Evolutionary conservation across 2,888 invertebrate genomes (phyloP).

Genomic region (Mesodorylaimus sp.): DNA sequence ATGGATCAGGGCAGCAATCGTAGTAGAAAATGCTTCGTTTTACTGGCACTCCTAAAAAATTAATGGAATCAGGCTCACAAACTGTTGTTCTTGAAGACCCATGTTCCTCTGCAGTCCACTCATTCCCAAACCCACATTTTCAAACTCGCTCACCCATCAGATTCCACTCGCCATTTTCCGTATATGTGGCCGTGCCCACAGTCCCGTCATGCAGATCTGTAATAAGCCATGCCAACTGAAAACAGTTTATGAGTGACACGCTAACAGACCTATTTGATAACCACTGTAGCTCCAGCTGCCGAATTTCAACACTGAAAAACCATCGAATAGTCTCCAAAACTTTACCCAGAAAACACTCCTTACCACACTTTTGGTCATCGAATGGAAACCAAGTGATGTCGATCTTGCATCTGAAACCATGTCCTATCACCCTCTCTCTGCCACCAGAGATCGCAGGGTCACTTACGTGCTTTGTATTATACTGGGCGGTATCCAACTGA

Average conservation of each 20-base stretch:
- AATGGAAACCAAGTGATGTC: constrained; percentile 99
- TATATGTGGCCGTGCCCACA: constrained; percentile 89
- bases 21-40: constrained; percentile 28
- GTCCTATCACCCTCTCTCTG: no score
- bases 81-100: neutral
- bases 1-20: constrained; percentile 75
- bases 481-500: constrained; percentile 31
- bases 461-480: constrained; percentile 90
- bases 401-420: no score
- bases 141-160: constrained; percentile 53
- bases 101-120: neutral
- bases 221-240: no score
- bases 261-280: constrained; percentile 63
- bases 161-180: constrained; percentile 98
- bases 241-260: no score
- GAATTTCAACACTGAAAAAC: constrained; percentile 59
- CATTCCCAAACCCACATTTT: neutral
- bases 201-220: constrained; percentile 97
- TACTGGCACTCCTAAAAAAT: constrained; percentile 23
- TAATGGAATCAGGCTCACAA: neutral
- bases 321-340: no score
- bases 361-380: constrained; percentile 91
- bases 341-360: no score
- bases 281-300: constrained; percentile 99
- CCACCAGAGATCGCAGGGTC: no score